Percentiles rank a stretch among this genome's conserved stretches.
phyloP scores from a whole-genome alignment of 2,888 invertebrate genomes.

The Eilema griseolum region DNA sequence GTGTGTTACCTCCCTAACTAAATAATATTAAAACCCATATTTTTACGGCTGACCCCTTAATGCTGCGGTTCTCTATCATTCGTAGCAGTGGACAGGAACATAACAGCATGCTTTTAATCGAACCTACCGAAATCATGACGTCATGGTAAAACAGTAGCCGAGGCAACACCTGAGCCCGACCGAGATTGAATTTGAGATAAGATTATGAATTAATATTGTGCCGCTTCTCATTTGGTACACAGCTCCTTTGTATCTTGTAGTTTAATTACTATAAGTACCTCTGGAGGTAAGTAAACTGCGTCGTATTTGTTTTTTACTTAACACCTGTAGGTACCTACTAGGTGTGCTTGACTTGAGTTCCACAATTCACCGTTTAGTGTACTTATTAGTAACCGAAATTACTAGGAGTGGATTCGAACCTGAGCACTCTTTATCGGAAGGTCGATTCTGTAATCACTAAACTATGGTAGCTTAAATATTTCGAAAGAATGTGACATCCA shows the following conservation, averaged over 20 bases:
- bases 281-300: not conserved
- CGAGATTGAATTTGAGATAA: slow-evolving; percentile 4
- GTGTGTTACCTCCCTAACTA: slow-evolving; percentile 28
- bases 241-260: not conserved
- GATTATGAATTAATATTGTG: slow-evolving; percentile 4
- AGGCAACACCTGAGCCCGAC: not conserved
- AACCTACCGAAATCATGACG: slow-evolving; percentile 36
- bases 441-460: too few relatives aligned
- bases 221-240: not conserved
- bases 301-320: not conserved
- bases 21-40: slow-evolving; percentile 40
- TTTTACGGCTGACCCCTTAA: slow-evolving; percentile 51
- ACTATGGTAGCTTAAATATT: too few relatives aligned
- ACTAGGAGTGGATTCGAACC: too few relatives aligned
- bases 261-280: not conserved
- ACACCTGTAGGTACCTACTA: too few relatives aligned
- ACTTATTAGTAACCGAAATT: too few relatives aligned
- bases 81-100: slow-evolving; percentile 60
- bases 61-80: slow-evolving; percentile 55
- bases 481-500: too few relatives aligned
- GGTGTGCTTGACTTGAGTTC: not conserved
- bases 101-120: slow-evolving; percentile 46
- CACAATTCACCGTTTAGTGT: not conserved
- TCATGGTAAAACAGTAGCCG: slow-evolving; percentile 45
- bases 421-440: too few relatives aligned